These are phyloP conservation scores for Limanda limanda DNA, from an alignment of 2,113 vertebrate species.

Conservation along the genomic window DNA sequence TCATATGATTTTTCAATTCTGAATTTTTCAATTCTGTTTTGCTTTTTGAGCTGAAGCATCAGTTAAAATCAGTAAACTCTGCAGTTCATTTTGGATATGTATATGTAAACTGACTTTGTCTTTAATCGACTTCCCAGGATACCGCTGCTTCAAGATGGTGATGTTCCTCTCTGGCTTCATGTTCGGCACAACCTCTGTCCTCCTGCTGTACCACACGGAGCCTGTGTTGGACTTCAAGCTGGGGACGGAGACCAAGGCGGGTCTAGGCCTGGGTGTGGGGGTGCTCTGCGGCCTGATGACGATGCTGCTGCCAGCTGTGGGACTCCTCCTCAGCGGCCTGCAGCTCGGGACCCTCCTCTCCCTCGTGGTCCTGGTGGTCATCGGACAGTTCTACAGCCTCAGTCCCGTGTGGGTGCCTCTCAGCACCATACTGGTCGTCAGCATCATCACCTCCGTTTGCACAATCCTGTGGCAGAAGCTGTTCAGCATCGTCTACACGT, in stretches of 20 bases:
- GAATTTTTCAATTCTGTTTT: too few species aligned
- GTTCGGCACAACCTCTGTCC: slow-evolving; percentile 83
- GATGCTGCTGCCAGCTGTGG: slow-evolving; percentile 85
- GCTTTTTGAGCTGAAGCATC: too few species aligned
- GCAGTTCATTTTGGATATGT: too few species aligned
- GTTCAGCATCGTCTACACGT: slow-evolving; percentile 86
- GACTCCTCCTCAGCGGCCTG: slow-evolving; percentile 88
- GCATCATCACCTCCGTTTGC: slow-evolving; percentile 82
- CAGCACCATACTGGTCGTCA: slow-evolving; percentile 75
- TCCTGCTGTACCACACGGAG: slow-evolving; percentile 87
- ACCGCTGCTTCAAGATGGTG: slow-evolving; percentile 90
- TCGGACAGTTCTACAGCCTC: slow-evolving; percentile 82
- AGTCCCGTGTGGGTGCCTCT: slow-evolving; percentile 85
- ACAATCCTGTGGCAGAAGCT: slow-evolving; percentile 88
- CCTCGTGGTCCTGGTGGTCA: slow-evolving; percentile 76
- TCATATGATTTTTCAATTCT: too few species aligned
- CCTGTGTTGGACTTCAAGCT: slow-evolving; percentile 80
- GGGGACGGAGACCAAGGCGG: slow-evolving; percentile 85
- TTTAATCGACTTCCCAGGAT: slow-evolving; percentile 76
- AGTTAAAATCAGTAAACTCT: too few species aligned
- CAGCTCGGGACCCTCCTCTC: slow-evolving; percentile 87
- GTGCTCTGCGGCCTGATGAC: slow-evolving; percentile 88
- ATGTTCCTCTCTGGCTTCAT: slow-evolving; percentile 91
- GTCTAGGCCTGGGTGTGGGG: slow-evolving; percentile 87
- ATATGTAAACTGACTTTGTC: not conserved